Evolutionary conservation across 1,140 invertebrate genomes (phyloP).

Genomic region (Trichogramma pretiosum): DNA sequence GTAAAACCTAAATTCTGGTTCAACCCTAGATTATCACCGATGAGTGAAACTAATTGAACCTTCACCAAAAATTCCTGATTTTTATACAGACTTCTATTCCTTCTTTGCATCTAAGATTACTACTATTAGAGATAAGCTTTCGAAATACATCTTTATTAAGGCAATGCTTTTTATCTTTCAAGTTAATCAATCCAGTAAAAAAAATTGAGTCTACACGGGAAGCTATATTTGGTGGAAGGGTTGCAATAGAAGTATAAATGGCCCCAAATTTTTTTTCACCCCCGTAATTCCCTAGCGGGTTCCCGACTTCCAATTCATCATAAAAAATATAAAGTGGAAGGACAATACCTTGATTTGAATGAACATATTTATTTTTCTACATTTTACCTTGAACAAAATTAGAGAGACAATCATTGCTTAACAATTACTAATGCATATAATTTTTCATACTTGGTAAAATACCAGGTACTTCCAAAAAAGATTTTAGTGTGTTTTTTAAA

Average conservation of each 20-base stretch:
- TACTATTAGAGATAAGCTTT: background rate
- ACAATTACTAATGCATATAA: background rate
- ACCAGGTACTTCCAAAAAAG: background rate
- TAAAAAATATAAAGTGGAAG: background rate
- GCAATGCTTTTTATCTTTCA: background rate
- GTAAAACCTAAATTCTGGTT: background rate
- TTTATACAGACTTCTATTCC: background rate
- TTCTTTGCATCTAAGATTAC: background rate
- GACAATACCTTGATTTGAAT: background rate
- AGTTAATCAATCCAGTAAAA: background rate
- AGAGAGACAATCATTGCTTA: background rate
- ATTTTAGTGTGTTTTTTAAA: background rate
- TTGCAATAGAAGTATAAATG: conserved; percentile 3
- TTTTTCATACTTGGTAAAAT: background rate
- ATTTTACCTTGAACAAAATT: background rate
- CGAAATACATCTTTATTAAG: background rate
- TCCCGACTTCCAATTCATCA: conserved; percentile 7
- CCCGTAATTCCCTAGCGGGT: conserved; percentile 1
- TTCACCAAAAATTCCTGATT: conserved; percentile 8
- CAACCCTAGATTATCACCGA: background rate
- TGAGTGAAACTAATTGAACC: background rate
- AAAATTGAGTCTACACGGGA: conserved; percentile 1
- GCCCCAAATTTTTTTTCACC: conserved; percentile 2
- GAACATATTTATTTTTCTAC: background rate
- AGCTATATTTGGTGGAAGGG: background rate